Evolutionary conservation across 2,888 invertebrate species (phyloP).

Genomic region (Electrophaes corylata): DNA sequence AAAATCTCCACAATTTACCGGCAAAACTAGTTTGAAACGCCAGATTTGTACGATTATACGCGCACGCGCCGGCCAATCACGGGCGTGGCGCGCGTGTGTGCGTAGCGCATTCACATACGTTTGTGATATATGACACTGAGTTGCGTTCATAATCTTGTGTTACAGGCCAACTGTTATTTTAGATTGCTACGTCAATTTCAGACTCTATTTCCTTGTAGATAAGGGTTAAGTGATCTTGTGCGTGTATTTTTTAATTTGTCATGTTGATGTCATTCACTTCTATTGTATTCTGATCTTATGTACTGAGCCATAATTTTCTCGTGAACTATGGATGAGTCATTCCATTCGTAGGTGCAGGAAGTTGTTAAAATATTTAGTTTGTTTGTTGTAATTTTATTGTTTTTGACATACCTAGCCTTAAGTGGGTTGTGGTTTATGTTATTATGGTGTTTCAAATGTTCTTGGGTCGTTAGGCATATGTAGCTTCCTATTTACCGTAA

Average conservation of each 20-base stretch:
- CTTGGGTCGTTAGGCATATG: conserved; percentile 40
- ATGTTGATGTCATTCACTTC: conserved; percentile 59
- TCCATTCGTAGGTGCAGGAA: conserved; percentile 52
- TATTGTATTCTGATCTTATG: conserved; percentile 38
- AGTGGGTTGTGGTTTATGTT: conserved; percentile 43
- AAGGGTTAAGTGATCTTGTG: conserved; percentile 8
- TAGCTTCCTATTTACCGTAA: conserved; percentile 31
- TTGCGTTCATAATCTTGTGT: conserved; percentile 42
- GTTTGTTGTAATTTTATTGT: conserved; percentile 56
- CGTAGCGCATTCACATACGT: conserved; percentile 20
- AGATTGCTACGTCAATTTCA: conserved; percentile 37
- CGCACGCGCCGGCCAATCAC: conserved; percentile 41
- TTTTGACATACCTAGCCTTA: conserved; percentile 46
- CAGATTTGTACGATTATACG: conserved; percentile 41
- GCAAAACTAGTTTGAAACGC: conserved; percentile 71
- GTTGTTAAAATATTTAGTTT: conserved; percentile 53
- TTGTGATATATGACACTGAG: conserved; percentile 41
- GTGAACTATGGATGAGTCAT: conserved; percentile 63
- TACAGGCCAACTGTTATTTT: conserved; percentile 22
- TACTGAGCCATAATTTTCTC: conserved; percentile 54
- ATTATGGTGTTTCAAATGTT: conserved; percentile 37
- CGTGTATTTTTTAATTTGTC: conserved; percentile 36
- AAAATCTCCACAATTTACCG: conserved; percentile 76
- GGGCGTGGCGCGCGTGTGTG: conserved; percentile 11
- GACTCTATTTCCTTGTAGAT: conserved; percentile 41